phyloP scores from a whole-genome alignment of 2,797 vertebrate genomes.

The Hippopotamyrus pictus region DNA sequence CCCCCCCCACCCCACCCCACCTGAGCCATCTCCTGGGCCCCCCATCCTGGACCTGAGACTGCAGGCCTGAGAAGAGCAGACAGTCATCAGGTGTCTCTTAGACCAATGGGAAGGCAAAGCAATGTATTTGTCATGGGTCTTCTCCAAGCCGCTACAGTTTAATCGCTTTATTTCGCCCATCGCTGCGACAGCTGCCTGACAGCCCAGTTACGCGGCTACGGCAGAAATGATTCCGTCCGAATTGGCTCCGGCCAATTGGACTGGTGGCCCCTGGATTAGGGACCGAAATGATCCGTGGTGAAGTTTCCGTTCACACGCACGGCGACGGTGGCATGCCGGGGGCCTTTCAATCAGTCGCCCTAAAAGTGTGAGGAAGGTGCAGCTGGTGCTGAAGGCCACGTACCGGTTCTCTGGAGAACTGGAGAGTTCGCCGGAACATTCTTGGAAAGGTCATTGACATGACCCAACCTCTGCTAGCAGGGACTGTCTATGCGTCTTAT shows the following conservation, averaged over 20 bases:
- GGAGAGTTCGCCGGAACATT: neutral
- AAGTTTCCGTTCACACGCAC: constrained; percentile 26
- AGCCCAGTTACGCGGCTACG: constrained; percentile 30
- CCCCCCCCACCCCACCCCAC: neutral
- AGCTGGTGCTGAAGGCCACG: neutral
- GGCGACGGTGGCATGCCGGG: constrained; percentile 27
- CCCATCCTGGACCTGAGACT: neutral
- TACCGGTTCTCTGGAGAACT: neutral
- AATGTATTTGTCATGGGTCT: constrained; percentile 26
- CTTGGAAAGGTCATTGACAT: neutral
- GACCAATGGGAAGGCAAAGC: constrained; percentile 16
- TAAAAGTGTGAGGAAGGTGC: neutral
- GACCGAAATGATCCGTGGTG: constrained; percentile 28
- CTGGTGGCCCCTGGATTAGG: constrained; percentile 29
- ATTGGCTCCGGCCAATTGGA: constrained; percentile 34
- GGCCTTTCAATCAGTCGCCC: neutral
- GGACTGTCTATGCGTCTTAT: neutral
- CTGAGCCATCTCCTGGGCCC: neutral
- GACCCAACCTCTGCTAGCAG: neutral
- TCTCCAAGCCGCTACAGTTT: constrained; percentile 30
- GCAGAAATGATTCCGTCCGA: constrained; percentile 34
- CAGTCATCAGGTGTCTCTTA: neutral
- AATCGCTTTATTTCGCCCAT: constrained; percentile 36
- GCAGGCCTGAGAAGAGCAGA: neutral
- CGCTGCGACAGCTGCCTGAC: constrained; percentile 32